Evolutionary conservation across 2,888 invertebrate species (phyloP).

Genomic region (Adelphocoris suturalis): DNA sequence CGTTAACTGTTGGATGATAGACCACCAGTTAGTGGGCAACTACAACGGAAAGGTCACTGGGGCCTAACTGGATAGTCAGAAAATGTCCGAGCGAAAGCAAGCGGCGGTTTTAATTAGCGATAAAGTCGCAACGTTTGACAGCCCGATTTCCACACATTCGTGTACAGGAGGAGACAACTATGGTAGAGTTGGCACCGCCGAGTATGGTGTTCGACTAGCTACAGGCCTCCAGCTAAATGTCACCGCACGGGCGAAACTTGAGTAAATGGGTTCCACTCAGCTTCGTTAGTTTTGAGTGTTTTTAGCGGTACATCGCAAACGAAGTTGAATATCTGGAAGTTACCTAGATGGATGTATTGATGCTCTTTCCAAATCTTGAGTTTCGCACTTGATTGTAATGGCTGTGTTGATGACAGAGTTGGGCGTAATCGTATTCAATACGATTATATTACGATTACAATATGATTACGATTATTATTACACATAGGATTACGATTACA

Average conservation of each 20-base stretch:
- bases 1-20: not conserved
- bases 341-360: not conserved
- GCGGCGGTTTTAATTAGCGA: conserved; percentile 31
- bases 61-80: not conserved
- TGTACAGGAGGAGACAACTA: not conserved
- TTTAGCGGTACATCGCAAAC: not conserved
- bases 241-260: not conserved
- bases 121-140: conserved; percentile 28
- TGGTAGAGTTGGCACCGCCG: conserved; percentile 3
- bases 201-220: not conserved
- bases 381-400: too few relatives aligned
- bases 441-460: too few relatives aligned
- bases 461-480: too few relatives aligned
- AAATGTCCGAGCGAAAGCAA: not conserved
- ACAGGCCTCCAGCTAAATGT: not conserved
- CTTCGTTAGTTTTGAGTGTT: not conserved
- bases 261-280: not conserved
- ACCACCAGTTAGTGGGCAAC: not conserved
- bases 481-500: too few relatives aligned
- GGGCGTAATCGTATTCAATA: too few relatives aligned
- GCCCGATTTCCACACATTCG: not conserved
- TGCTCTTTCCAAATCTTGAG: too few relatives aligned
- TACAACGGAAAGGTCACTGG: not conserved
- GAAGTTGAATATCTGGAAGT: not conserved
- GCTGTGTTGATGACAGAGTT: too few relatives aligned